These are phyloP conservation scores for Mobula hypostoma DNA, from an alignment of 2,113 vertebrate genomes.

Conservation along the genomic window DNA sequence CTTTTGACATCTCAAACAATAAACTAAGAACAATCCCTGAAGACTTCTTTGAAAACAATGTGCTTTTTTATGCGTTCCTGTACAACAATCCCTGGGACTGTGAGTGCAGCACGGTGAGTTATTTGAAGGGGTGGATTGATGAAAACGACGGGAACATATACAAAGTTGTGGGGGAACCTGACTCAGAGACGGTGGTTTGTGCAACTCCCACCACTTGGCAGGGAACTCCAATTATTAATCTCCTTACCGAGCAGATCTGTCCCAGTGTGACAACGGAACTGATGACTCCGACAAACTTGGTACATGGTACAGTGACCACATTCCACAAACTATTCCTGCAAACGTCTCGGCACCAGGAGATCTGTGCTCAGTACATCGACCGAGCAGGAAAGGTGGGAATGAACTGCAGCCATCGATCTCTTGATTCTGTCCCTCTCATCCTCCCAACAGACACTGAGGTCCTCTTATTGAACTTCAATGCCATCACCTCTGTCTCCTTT, in stretches of 20 bases:
- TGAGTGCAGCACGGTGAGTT: constrained; percentile 42
- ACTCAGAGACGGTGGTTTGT: constrained; percentile 44
- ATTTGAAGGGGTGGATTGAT: constrained; percentile 46
- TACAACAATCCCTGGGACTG: constrained; percentile 49
- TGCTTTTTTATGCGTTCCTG: constrained; percentile 44
- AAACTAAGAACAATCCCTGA: constrained; percentile 40
- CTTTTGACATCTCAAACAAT: constrained; percentile 40
- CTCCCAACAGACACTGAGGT: background rate
- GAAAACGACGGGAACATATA: constrained; percentile 41
- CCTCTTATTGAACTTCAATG: background rate
- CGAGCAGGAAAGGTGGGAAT: background rate
- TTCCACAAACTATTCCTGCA: fast-evolving
- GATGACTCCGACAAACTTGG: background rate
- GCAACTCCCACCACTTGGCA: background rate
- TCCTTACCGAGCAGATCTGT: background rate
- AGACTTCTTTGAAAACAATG: constrained; percentile 41
- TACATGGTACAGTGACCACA: background rate
- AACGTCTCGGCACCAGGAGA: background rate
- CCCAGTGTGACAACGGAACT: too few relatives aligned
- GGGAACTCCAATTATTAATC: background rate
- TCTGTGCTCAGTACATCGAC: constrained; percentile 7
- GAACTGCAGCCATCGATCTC: background rate
- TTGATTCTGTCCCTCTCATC: background rate
- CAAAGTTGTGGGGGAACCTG: constrained; percentile 13
- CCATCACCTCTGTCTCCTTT: background rate